These are phyloP conservation scores for Scaptomyza flava DNA, from an alignment of 2,888 invertebrate species.

Conservation along the genomic window DNA sequence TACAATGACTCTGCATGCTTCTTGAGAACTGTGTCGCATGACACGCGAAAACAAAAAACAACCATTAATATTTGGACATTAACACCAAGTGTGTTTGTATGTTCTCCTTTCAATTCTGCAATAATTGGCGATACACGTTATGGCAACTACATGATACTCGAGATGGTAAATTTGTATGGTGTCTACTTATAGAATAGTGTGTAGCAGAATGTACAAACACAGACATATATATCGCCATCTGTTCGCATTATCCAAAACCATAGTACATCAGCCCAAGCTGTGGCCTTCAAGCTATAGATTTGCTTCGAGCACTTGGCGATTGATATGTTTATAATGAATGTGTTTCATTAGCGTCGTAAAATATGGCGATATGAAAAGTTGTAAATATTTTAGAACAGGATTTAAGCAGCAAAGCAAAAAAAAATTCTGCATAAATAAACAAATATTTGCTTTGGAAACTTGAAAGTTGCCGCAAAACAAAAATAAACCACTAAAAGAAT, in stretches of 20 bases:
- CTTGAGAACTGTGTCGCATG: conserved; percentile 33
- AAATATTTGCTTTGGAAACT: conserved; percentile 24
- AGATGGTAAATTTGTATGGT: conserved; percentile 8
- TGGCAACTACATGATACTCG: conserved; percentile 3
- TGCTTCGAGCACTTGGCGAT: not conserved
- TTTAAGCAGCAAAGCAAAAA: not conserved
- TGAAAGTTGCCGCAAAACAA: conserved; percentile 24
- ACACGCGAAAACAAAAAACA: conserved; percentile 17
- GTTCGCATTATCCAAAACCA: not conserved
- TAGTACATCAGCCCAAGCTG: not conserved
- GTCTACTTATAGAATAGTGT: not conserved
- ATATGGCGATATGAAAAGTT: conserved; percentile 19
- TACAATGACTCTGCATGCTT: conserved; percentile 13
- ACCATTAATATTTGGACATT: conserved; percentile 26
- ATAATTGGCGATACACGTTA: conserved; percentile 36
- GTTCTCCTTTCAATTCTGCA: conserved; percentile 21
- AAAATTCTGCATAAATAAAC: not conserved
- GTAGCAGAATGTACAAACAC: not conserved
- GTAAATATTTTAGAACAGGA: conserved; percentile 16
- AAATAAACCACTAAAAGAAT: conserved; percentile 18
- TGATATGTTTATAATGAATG: conserved; percentile 3
- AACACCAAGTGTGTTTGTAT: not conserved
- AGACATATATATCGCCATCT: not conserved
- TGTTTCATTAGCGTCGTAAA: conserved; percentile 16
- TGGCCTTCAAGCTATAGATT: not conserved